These are phyloP conservation scores for Blastobasis lacticolella DNA, from an alignment of 2,888 invertebrate species.

Conservation along the genomic window DNA sequence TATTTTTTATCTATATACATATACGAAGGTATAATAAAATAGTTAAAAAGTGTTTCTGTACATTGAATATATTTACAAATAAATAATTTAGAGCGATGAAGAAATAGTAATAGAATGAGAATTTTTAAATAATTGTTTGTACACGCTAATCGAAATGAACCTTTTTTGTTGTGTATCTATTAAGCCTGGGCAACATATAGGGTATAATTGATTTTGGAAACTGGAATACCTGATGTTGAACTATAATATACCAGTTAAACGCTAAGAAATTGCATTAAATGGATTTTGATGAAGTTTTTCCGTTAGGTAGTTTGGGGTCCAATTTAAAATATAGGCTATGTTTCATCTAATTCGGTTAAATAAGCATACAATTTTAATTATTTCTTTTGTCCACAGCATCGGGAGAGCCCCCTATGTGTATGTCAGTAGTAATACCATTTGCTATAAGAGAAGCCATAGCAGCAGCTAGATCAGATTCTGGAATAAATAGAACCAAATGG, in stretches of 20 bases:
- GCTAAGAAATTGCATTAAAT: neutral
- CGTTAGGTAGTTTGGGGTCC: too few relatives aligned
- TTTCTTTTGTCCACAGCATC: slow-evolving; percentile 38
- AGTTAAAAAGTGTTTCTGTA: neutral
- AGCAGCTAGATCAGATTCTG: slow-evolving; percentile 75
- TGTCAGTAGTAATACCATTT: slow-evolving; percentile 62
- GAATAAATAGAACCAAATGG: slow-evolving; percentile 65
- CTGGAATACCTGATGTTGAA: neutral
- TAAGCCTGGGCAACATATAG: too few relatives aligned
- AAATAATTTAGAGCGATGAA: too few relatives aligned
- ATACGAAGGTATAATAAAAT: neutral
- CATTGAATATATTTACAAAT: neutral
- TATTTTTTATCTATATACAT: too few relatives aligned
- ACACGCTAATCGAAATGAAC: neutral
- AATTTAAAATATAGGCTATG: too few relatives aligned
- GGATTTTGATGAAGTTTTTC: too few relatives aligned
- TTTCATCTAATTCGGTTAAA: slow-evolving; percentile 4
- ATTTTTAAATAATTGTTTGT: neutral
- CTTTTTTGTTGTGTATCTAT: neutral
- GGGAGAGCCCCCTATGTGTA: slow-evolving; percentile 66
- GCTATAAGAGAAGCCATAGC: slow-evolving; percentile 78
- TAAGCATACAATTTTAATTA: neutral
- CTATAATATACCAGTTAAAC: slow-evolving; percentile 3
- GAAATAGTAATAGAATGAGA: neutral
- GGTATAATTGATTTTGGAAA: too few relatives aligned